phyloP scores from a whole-genome alignment of 2,888 invertebrate species.

The Dioctria linearis region DNA sequence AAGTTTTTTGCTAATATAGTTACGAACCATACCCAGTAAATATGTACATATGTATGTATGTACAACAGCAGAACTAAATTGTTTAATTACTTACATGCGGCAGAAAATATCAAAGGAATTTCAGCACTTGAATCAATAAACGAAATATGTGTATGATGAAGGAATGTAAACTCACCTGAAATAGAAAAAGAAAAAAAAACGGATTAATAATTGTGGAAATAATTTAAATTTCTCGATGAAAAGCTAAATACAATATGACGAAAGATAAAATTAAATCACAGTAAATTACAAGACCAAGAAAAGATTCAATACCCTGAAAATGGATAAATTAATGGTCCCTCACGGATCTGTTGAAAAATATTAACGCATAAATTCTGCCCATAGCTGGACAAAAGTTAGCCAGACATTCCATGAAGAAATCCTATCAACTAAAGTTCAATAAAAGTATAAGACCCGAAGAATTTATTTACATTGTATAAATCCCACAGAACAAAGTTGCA shows the following conservation, averaged over 20 bases:
- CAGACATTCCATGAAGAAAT: background rate
- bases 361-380: background rate
- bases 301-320: conserved; percentile 20
- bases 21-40: background rate
- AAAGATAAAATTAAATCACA: background rate
- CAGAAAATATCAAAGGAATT: conserved; percentile 21
- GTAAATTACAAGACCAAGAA: background rate
- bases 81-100: conserved; percentile 31
- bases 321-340: conserved; percentile 30
- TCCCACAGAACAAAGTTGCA: background rate
- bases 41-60: no score
- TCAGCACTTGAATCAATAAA: conserved; percentile 25
- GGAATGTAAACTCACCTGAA: conserved; percentile 15
- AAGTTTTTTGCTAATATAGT: conserved; percentile 3
- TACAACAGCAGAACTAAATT: background rate
- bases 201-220: conserved; percentile 12
- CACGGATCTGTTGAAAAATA: conserved; percentile 24
- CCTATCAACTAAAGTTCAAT: background rate
- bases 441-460: background rate
- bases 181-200: background rate
- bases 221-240: background rate
- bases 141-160: background rate
- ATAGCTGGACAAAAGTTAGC: background rate
- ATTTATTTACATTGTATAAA: background rate
- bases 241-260: background rate